Base-by-base conservation (phyloP, 2,797 vertebrate species). In the Lacerta bilineata region DNA sequence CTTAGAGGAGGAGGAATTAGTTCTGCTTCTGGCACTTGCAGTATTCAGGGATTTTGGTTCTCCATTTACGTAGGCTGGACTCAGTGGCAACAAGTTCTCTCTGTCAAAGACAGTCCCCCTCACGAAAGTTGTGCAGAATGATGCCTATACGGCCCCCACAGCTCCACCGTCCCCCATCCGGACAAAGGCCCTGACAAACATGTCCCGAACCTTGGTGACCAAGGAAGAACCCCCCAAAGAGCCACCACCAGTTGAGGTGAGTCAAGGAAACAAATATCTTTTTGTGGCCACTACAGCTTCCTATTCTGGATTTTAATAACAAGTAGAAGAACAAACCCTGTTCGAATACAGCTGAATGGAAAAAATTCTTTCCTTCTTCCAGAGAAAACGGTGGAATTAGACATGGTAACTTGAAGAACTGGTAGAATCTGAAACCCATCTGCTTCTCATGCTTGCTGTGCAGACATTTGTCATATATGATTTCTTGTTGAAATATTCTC, bases 111-210 rank as follows among this genome's bases (percentile, higher is more conserved):
- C 97, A 43, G 96, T 94, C 96, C 98, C 88, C 20, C 97, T 99
- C 92, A 99, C 99, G 90, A 99, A 99, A 96, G 99, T 99, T 95
- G 98, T 99, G 87, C 98, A 99, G 96, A 99, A 99, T 0, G 99
- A 99, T 89, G 95, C 98, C 0, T 99, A 99, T 95, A 98, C 98
- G 0, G 98, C 98, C 71, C 98, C 97, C 0, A 91, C 96, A 77
- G 92, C 96, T 64, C 89, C 95, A 59, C 93, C 96, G 2, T 94
- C 97, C 78, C 95, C 96, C 43, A 87, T 97, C 78, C 93, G 93
- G 89, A 95, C 97, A 0, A 97, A 97, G 90, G 92, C 97, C 33
- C 93, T 98, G 90, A 97, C 98, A 94, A 98, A 95, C 1, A 94
- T 98, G 93, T 98, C 98, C 83, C 97, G 98, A 95, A 98, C 98